A percentile compares a stretch with the other conserved stretches of the same genome.
Conservation (phyloP, 2,888 invertebrate genomes). For the Drosophila pullipes region DNA sequence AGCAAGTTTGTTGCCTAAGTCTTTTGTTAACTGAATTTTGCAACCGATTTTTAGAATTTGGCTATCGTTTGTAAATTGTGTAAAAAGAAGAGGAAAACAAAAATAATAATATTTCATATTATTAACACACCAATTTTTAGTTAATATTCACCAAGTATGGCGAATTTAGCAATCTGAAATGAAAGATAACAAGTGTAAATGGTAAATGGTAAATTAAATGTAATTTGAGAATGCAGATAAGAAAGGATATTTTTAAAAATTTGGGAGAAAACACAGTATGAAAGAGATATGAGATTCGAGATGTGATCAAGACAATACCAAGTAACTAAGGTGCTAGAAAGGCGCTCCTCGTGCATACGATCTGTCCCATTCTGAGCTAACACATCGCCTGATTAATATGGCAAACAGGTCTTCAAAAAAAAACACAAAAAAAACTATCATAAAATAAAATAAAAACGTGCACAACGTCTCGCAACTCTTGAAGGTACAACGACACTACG, state of each 20-base stretch:
- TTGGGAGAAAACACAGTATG: neutral
- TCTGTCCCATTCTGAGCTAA: conserved; percentile 39
- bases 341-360: conserved; percentile 10
- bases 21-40: conserved; percentile 11
- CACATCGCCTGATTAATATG: conserved; percentile 66
- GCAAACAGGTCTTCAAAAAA: conserved; percentile 54
- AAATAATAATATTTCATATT: neutral
- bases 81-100: neutral
- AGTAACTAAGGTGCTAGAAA: conserved; percentile 19
- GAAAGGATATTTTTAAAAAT: neutral
- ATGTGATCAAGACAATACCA: neutral
- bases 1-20: conserved; percentile 50
- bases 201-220: neutral
- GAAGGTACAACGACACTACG: conserved; percentile 62
- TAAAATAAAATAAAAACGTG: conserved; percentile 54
- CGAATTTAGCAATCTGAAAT: neutral
- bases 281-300: neutral
- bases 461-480: conserved; percentile 52
- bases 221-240: neutral
- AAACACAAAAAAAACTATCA: conserved; percentile 15
- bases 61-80: neutral
- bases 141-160: neutral
- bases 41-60: neutral
- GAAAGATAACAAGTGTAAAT: neutral
- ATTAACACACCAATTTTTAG: neutral